These are phyloP conservation scores for Drosophila austrosaltans DNA, from an alignment of 2,888 invertebrate genomes.

Conservation along the genomic window DNA sequence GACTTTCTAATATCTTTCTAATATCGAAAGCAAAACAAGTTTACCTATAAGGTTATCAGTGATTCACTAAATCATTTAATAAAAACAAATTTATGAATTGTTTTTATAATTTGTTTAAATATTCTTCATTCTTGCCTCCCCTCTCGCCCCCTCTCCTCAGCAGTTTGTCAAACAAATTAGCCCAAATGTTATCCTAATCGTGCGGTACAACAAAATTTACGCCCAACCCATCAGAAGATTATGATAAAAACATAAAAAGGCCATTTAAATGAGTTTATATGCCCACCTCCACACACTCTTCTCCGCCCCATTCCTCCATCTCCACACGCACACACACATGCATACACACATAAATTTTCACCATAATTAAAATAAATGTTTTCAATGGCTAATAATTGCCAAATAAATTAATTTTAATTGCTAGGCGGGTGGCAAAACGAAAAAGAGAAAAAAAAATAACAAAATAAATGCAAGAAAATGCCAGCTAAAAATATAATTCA, in stretches of 20 bases:
- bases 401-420: conserved; percentile 78
- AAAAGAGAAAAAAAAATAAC: background rate
- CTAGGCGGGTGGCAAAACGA: conserved; percentile 30
- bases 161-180: conserved; percentile 36
- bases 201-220: conserved; percentile 28
- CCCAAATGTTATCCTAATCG: conserved; percentile 50
- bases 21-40: too few species aligned
- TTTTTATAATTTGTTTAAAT: background rate
- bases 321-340: conserved; percentile 16
- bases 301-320: background rate
- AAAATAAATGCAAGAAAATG: conserved; percentile 22
- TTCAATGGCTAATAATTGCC: conserved; percentile 75
- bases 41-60: too few species aligned
- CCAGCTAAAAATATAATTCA: conserved; percentile 61
- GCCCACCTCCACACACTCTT: background rate
- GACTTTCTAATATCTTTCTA: too few species aligned
- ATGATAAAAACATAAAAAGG: conserved; percentile 63
- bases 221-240: conserved; percentile 36
- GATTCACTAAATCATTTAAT: too few species aligned
- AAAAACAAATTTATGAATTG: background rate
- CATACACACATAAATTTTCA: conserved; percentile 47
- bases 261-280: conserved; percentile 50
- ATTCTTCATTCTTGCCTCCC: too few species aligned
- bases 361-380: conserved; percentile 75
- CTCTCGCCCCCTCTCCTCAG: background rate